These are phyloP conservation scores for Drosophila formosana DNA, from an alignment of 2,888 invertebrate species.

Conservation along the genomic window DNA sequence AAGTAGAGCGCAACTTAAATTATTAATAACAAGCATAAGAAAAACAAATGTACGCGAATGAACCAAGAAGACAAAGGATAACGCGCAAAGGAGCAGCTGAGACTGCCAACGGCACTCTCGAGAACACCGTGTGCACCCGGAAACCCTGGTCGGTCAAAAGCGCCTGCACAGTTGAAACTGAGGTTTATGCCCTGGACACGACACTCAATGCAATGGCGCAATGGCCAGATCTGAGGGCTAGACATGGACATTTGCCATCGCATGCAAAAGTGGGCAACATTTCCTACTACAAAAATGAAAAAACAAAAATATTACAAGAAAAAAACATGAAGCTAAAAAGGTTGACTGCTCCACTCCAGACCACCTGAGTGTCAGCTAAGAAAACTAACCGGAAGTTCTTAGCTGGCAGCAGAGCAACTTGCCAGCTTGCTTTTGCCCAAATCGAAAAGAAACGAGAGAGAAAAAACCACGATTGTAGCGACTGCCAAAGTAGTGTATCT, in stretches of 20 bases:
- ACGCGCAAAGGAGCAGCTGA: slow-evolving; percentile 53
- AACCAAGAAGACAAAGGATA: slow-evolving; percentile 54
- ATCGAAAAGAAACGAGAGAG: not conserved
- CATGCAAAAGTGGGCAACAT: slow-evolving; percentile 16
- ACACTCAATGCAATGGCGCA: slow-evolving; percentile 35
- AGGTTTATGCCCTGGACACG: slow-evolving; percentile 64
- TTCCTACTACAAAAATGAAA: not conserved
- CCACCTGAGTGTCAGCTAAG: slow-evolving; percentile 24
- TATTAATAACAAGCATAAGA: slow-evolving; percentile 79
- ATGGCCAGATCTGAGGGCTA: slow-evolving; percentile 10
- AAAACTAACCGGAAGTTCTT: slow-evolving; percentile 36
- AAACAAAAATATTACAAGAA: not conserved
- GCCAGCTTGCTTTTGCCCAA: slow-evolving; percentile 9
- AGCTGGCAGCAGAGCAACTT: slow-evolving; percentile 10
- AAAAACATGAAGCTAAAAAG: slow-evolving; percentile 1
- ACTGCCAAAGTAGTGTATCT: slow-evolving; percentile 15
- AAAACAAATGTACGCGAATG: slow-evolving; percentile 75
- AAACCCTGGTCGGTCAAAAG: slow-evolving; percentile 57
- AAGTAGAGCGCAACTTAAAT: slow-evolving; percentile 76
- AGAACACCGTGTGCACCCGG: slow-evolving; percentile 38
- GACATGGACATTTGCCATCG: slow-evolving; percentile 8
- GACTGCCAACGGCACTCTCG: slow-evolving; percentile 33
- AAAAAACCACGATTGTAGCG: slow-evolving; percentile 1
- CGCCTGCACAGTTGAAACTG: slow-evolving; percentile 49
- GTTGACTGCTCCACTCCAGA: slow-evolving; percentile 10